Conservation (phyloP, 2,888 invertebrate species). For the Elysia crispata region DNA sequence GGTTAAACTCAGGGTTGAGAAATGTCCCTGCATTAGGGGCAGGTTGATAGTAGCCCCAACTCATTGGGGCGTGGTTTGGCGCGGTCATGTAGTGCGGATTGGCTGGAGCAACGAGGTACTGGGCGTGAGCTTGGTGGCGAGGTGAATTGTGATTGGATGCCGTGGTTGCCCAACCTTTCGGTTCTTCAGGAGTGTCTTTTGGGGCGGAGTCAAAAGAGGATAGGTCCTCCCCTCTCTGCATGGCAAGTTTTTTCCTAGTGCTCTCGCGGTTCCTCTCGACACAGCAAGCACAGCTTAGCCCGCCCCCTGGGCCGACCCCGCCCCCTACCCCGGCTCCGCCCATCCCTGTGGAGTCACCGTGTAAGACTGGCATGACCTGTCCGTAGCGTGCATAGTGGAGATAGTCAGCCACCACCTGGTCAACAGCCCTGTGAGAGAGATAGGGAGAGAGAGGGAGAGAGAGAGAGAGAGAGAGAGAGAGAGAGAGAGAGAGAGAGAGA, state of each 20-base stretch:
- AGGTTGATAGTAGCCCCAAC: slow-evolving; percentile 65
- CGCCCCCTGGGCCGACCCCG: slow-evolving; percentile 20
- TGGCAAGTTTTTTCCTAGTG: slow-evolving; percentile 49
- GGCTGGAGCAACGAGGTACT: background rate
- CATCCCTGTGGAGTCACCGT: slow-evolving; percentile 48
- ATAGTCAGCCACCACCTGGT: slow-evolving; percentile 65
- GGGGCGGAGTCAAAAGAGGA: background rate
- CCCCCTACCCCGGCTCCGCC: slow-evolving; percentile 55
- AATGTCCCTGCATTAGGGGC: slow-evolving; percentile 60
- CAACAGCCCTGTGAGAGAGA: slow-evolving; percentile 52
- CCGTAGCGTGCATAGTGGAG: slow-evolving; percentile 62
- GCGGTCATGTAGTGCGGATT: background rate
- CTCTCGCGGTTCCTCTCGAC: slow-evolving; percentile 64
- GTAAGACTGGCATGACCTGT: slow-evolving; percentile 57
- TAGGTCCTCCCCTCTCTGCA: slow-evolving; percentile 22
- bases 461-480: too few species aligned
- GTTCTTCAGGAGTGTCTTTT: background rate
- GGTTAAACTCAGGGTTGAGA: slow-evolving; percentile 63
- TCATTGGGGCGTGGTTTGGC: slow-evolving; percentile 18
- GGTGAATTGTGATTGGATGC: background rate
- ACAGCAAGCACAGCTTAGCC: slow-evolving; percentile 62
- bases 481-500: too few species aligned
- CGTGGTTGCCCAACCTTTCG: too few species aligned
- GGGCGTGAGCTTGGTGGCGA: background rate
- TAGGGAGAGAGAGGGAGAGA: background rate